These are phyloP conservation scores for Chauna torquata DNA, from an alignment of 2,113 vertebrate genomes.

Conservation along the genomic window DNA sequence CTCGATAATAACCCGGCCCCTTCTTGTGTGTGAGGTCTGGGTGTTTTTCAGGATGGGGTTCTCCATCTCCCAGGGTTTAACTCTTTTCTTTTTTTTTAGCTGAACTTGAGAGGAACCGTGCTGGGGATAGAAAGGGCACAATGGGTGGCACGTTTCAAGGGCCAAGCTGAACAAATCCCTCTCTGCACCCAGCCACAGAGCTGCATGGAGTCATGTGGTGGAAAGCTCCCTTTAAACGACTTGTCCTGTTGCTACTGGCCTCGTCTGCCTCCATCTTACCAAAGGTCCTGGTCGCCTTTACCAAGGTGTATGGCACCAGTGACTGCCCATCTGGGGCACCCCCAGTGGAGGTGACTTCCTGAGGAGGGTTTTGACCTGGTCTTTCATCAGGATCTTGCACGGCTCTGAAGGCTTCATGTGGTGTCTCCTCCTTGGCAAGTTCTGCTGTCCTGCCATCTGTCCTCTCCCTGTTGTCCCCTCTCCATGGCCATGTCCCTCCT, in stretches of 20 bases:
- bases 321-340: too few species aligned
- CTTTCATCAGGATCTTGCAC: not conserved
- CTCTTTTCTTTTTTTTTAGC: not conserved
- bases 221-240: not conserved
- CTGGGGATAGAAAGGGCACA: not conserved
- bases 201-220: rapidly evolving
- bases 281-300: not conserved
- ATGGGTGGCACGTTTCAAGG: not conserved
- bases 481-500: not conserved
- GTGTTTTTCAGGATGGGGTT: rapidly evolving
- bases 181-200: not conserved
- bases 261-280: not conserved
- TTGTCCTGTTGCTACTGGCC: not conserved
- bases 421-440: not conserved
- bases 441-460: not conserved
- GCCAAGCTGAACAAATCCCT: not conserved
- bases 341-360: not conserved
- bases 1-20: too few species aligned
- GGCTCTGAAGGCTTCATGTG: not conserved
- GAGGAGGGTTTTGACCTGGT: not conserved
- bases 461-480: not conserved
- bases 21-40: not conserved
- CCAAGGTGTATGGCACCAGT: rapidly evolving
- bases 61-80: not conserved
- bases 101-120: not conserved